Evolutionary conservation across 2,888 invertebrate genomes (phyloP).

Genomic region (Drosophila anomelani): DNA sequence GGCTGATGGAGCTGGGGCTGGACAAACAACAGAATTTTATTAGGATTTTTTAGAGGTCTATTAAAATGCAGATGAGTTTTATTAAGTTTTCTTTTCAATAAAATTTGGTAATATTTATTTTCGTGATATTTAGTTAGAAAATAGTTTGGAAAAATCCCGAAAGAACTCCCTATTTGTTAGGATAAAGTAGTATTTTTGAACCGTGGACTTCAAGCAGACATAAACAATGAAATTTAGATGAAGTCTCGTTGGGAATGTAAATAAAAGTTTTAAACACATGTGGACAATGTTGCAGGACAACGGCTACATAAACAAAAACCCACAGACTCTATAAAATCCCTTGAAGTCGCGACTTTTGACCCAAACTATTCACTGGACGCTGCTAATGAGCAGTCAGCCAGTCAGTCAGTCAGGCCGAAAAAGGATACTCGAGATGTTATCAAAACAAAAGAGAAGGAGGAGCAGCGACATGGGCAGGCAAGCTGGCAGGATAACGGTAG

Average conservation of each 20-base stretch:
- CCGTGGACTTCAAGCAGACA: slow-evolving; percentile 10
- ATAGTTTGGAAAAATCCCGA: background rate
- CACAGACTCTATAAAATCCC: slow-evolving; percentile 47
- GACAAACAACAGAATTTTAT: slow-evolving; percentile 6
- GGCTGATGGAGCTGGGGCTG: slow-evolving; percentile 17
- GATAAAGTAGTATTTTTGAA: background rate
- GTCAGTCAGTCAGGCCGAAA: slow-evolving; percentile 11
- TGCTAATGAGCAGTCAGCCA: slow-evolving; percentile 57
- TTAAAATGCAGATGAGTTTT: slow-evolving; percentile 10
- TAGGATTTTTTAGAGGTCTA: background rate
- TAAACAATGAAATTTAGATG: slow-evolving; percentile 22
- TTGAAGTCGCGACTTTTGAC: slow-evolving; percentile 61
- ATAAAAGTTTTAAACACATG: slow-evolving; percentile 58
- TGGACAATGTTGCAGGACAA: slow-evolving; percentile 45
- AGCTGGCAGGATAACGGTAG: slow-evolving; percentile 55
- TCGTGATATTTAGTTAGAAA: background rate
- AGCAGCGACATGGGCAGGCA: background rate
- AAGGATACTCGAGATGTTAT: slow-evolving; percentile 77
- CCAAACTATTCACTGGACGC: slow-evolving; percentile 48
- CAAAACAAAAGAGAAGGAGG: slow-evolving; percentile 59
- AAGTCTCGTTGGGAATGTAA: slow-evolving; percentile 18
- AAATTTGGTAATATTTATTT: background rate
- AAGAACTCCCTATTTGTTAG: background rate
- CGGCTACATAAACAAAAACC: slow-evolving; percentile 63
- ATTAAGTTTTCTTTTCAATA: background rate